Base-by-base conservation (phyloP, 1,140 invertebrate genomes). In the Drosophila equinoxialis region DNA sequence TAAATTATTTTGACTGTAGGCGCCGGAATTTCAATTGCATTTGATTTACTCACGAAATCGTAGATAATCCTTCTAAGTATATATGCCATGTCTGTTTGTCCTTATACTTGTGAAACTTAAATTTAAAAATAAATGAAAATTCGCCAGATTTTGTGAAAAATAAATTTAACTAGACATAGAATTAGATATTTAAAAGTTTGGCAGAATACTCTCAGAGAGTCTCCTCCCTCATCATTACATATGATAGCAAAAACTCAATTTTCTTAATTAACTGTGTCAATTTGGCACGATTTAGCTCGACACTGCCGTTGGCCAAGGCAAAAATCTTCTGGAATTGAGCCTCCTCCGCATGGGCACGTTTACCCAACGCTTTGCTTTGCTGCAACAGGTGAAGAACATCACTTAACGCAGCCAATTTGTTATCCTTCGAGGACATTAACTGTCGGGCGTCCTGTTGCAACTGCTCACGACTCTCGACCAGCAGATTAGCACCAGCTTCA, bases 241-340 rank as follows among this genome's bases (percentile, higher is more conserved):
- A 96, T 0, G 95, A 95, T 67, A 96, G 92, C 90, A 95, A 95
- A 92, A 94, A 96, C 83, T 96, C 95, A 8, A 96, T 84, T 92
- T 96, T 96, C 79, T 95, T 96, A 1, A 94, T 83, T 74, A 93
- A 92, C 51, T 93, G 93, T 73, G 94, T 93, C 3, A 95, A 70
- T 91, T 93, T 94, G 0, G 60, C 72, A 58, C 93, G 93, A 77
- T 93, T 92, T 30, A 94, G 91, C 71, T 95, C 81, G 45, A 92
- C 78, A 54, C 92, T 92, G 6, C 93, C 91, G 69, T 93, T 85
- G 45, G 91, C 80, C 5, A 92, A 81, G 13, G 86, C 90, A 72
- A 79, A 91, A 39, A 92, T 93, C 65, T 81, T 94, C 89, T 48
- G 93, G 89, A 93, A 95, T 94, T 90, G 93, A 2, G 82, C 82